Evolutionary conservation across 2,888 invertebrate genomes (phyloP), one percentile per base, ranked within the genome.

Genomic region (Nezara viridula): DNA sequence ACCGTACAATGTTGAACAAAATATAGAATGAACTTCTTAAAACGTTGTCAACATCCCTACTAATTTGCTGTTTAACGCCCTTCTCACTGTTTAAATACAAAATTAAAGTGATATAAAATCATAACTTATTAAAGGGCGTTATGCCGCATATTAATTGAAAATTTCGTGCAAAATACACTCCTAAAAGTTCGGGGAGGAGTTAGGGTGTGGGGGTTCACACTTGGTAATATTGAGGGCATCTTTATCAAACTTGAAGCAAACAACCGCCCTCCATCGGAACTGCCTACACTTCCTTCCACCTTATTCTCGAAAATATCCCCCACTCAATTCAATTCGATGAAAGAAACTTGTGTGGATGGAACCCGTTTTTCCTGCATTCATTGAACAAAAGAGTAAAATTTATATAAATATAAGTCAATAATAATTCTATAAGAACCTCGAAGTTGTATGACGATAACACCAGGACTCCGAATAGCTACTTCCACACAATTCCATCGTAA

Each of bases 201-300:
- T 16, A 32, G 66, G 66, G 32, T 14, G 32, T 19, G 66, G 66
- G 27, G 66, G 66, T 66, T 66, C 66, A 66, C 66, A 66, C 66
- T 66, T 66, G 66, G 66, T 66, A 66, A 66, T 66, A 66, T 66
- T 66, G 66, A 66, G 66, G 66, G 66, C 66, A 66, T 66, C 66
- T 66, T 66, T 66, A 66, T 66, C 66, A 66, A 66, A 66, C 66
- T 66, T 66, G 66, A 66, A 66, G 66, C 66, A 66, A 66, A 66
- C 66, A 66, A 66, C 32, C 66, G 6, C 66, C 66, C 66, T 66
- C 60, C 60, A 60, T 60, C 60, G 60, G 60, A 60, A 60, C 32
- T 32, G 16, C 66, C 66, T 32, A 1, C 5, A 27, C 32, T 32
- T 32, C 66, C 27, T 32, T 32, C 66, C 27, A 32, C 32, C 4